A percentile compares a stretch with the other conserved stretches of the same genome.
Conservation (phyloP, 2,888 invertebrate species). For the Cephus sareptanus region DNA sequence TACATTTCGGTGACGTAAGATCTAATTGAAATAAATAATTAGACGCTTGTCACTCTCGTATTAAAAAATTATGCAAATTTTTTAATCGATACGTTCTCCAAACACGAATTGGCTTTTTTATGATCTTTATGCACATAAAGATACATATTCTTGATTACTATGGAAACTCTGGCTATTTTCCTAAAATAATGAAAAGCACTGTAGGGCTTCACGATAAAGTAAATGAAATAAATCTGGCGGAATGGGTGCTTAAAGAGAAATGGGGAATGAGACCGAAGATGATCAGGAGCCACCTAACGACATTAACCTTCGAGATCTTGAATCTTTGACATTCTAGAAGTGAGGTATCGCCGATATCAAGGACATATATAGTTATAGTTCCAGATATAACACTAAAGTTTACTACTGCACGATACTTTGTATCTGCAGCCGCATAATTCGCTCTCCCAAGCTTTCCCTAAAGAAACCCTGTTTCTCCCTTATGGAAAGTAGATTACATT, state of each 20-base stretch:
- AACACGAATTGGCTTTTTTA: neutral
- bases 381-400: neutral
- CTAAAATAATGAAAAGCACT: neutral
- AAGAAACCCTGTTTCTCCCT: neutral
- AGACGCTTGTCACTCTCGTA: neutral
- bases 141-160: neutral
- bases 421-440: neutral
- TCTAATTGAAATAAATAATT: neutral
- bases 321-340: neutral
- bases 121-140: neutral
- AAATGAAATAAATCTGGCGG: neutral
- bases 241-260: neutral
- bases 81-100: neutral
- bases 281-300: neutral
- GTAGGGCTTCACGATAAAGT: neutral
- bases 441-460: neutral
- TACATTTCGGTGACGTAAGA: constrained; percentile 25
- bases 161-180: neutral
- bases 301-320: neutral
- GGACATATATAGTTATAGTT: neutral
- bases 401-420: neutral
- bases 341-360: neutral
- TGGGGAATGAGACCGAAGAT: neutral
- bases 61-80: neutral
- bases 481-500: neutral